Percentiles rank a stretch among this genome's conserved stretches.
Evolutionary conservation across 2,797 vertebrate genomes (phyloP).

Genomic region (Pseudochromis fuscus): DNA sequence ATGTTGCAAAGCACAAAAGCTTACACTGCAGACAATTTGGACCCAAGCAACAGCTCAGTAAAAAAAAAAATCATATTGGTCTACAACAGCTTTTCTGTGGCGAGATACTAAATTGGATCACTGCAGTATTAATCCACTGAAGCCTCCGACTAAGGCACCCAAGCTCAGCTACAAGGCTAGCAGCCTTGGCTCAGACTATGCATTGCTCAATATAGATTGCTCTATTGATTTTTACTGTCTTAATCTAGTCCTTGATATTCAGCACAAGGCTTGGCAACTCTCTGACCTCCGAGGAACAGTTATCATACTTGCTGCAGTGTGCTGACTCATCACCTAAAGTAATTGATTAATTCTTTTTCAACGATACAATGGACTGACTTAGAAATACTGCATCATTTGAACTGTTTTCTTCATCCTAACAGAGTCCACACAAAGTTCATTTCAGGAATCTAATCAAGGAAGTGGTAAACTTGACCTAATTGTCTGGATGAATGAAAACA

Average conservation of each 20-base stretch:
- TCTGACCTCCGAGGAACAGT: constrained; percentile 77
- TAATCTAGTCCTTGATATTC: constrained; percentile 84
- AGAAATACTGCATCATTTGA: constrained; percentile 50
- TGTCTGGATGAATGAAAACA: neutral
- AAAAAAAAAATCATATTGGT: constrained; percentile 43
- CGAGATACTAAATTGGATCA: constrained; percentile 76
- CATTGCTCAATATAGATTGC: constrained; percentile 72
- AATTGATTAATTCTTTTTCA: constrained; percentile 60
- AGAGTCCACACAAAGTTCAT: constrained; percentile 39
- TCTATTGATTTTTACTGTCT: constrained; percentile 79
- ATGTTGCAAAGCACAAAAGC: constrained; percentile 25
- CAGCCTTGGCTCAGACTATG: constrained; percentile 59
- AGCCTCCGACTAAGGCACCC: constrained; percentile 53
- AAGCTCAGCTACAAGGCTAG: constrained; percentile 63
- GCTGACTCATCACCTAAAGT: constrained; percentile 77
- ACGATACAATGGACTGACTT: constrained; percentile 39
- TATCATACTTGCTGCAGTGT: constrained; percentile 70
- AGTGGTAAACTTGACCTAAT: constrained; percentile 8
- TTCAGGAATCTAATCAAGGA: constrained; percentile 25
- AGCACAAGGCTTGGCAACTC: constrained; percentile 72
- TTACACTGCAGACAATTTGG: constrained; percentile 10
- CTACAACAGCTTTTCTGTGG: constrained; percentile 40
- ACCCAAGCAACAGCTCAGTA: no score
- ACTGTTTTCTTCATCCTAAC: constrained; percentile 38
- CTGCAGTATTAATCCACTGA: constrained; percentile 74